Evolutionary conservation across 2,113 vertebrate species (phyloP), one percentile per base, ranked within the genome.

Genomic region (Oriolus oriolus): DNA sequence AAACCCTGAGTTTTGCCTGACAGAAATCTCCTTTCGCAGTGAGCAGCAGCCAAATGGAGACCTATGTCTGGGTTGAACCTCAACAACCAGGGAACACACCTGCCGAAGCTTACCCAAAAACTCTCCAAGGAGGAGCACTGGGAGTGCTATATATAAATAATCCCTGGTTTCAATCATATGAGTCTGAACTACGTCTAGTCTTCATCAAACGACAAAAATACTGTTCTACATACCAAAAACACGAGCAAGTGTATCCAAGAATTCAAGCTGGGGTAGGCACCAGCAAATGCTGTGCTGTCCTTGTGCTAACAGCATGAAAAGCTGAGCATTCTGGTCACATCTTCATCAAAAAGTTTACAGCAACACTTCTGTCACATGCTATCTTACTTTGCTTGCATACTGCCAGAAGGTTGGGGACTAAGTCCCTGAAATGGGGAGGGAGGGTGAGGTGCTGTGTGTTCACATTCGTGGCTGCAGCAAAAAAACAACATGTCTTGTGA

Each of bases 381-480:
- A 4, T 15, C 16, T 86, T 80, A 81, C 24, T 11, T 20, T 76
- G 28, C 5, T 63, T 2, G 2, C 70, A 37, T 30, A 7, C 35
- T 52, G 30, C 37, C 54, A 60, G 50, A 84, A 70, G 13, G 4
- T 1, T 84, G 31, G 41, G 11, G n/a, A 30, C 19, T 54, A 41
- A 47, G 27, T 71, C 22, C 8, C 16, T 15, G 37, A 54, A 83
- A 19, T 37, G 13, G 33, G 22, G 10, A 39, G 18, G 3, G 4
- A 5, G 14, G 11, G 1, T 7, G 6, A 4, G 4, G 5, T 7
- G 10, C 2, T 35, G 16, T 59, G 17, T 37, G 17, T 26, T 81
- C 8, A 66, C 64, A 71, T n/a, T 75, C 2, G 2, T 50, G 16
- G 39, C 6, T 87, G 35, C 23, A 73, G 20, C 0, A 70, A 83